A percentile compares a stretch with the other conserved stretches of the same genome.
Conservation (phyloP, 2,113 vertebrate genomes). For the Tenebrosternarchus preto region DNA sequence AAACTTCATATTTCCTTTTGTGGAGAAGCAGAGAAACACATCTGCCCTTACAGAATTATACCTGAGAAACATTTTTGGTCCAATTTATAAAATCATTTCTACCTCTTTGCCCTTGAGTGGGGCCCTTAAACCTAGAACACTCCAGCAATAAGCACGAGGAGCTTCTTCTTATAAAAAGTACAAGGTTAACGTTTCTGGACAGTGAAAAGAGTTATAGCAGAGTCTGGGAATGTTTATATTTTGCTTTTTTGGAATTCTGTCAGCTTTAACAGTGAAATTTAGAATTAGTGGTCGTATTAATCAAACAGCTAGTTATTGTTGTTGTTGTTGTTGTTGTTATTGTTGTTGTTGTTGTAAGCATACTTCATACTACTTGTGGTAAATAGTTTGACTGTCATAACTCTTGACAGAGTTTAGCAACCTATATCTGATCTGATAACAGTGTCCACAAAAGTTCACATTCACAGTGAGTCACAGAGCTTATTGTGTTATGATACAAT, state of each 20-base stretch:
- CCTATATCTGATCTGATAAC: background rate
- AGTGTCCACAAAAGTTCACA: background rate
- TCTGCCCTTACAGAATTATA: background rate
- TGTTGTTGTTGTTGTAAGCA: no score
- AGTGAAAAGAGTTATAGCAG: constrained; percentile 4
- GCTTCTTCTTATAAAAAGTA: constrained; percentile 11
- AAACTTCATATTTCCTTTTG: background rate
- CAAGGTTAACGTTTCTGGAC: constrained; percentile 16
- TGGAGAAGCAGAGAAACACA: background rate
- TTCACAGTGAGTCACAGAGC: background rate
- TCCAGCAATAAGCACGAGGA: constrained; percentile 38
- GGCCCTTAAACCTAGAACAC: constrained; percentile 45
- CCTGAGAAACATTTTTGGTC: background rate
- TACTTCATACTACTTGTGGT: no score
- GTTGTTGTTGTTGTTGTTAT: no score
- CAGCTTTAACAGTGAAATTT: constrained; percentile 26
- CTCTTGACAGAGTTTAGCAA: no score
- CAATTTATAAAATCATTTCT: constrained; percentile 36
- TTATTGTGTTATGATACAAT: background rate
- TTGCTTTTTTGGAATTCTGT: constrained; percentile 8
- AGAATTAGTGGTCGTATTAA: background rate
- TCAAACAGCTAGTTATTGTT: background rate
- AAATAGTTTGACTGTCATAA: no score
- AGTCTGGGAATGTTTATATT: constrained; percentile 31
- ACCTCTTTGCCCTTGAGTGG: constrained; percentile 46